phyloP scores from a whole-genome alignment of 1,140 invertebrate genomes.

The Ooceraea biroi region DNA sequence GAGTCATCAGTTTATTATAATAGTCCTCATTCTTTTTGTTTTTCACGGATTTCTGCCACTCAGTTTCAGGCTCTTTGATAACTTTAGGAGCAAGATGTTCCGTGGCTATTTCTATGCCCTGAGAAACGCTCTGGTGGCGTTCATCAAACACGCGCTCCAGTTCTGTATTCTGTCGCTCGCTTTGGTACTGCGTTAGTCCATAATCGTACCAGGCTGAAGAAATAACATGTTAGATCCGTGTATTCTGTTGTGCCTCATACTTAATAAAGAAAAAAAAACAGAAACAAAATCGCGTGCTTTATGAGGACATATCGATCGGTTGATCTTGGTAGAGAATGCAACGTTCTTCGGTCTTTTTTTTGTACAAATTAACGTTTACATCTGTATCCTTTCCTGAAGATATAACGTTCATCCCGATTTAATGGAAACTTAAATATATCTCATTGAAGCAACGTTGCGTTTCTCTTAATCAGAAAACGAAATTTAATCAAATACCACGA shows the following conservation, averaged over 20 bases:
- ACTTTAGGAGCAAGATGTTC: constrained; percentile 90
- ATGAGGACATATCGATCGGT: constrained; percentile 35
- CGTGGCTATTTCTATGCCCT: constrained; percentile 88
- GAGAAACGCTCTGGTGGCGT: constrained; percentile 89
- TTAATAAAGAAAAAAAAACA: background rate
- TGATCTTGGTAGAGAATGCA: constrained; percentile 7
- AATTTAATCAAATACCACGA: constrained; percentile 47
- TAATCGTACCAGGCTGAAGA: constrained; percentile 96
- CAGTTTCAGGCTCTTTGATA: constrained; percentile 91
- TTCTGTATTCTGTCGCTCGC: constrained; percentile 93
- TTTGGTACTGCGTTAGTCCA: constrained; percentile 93
- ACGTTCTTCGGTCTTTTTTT: background rate
- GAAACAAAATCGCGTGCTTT: constrained; percentile 62
- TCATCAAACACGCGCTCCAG: constrained; percentile 95
- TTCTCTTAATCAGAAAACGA: constrained; percentile 42
- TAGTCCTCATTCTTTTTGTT: constrained; percentile 94
- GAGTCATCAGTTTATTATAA: constrained; percentile 92
- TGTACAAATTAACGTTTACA: background rate
- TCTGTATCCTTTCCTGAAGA: background rate
- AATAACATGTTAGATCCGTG: constrained; percentile 74
- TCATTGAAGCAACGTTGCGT: constrained; percentile 13
- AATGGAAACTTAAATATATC: background rate
- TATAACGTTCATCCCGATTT: constrained; percentile 9
- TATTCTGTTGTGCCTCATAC: background rate
- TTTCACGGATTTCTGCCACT: constrained; percentile 94